These are phyloP conservation scores for Serinus canaria DNA, from an alignment of 2,113 vertebrate genomes.

Conservation along the genomic window DNA sequence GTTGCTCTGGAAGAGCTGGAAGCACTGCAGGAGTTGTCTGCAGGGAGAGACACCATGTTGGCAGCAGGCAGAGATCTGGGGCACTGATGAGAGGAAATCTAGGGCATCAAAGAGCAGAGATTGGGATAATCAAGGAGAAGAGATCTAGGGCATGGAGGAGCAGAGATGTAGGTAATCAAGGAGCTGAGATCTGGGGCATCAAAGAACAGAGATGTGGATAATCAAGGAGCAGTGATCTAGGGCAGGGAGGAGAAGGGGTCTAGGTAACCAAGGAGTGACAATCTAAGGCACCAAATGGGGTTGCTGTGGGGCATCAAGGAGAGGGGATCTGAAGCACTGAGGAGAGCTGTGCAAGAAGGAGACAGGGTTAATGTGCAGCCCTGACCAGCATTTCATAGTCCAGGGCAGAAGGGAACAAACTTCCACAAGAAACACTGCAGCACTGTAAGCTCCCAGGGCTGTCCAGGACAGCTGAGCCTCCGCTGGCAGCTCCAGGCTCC, in stretches of 20 bases:
- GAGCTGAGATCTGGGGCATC: not conserved
- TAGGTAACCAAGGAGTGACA: not conserved
- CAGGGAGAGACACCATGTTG: not conserved
- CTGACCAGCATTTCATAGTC: not conserved
- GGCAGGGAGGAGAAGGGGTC: not conserved
- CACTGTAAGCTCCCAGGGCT: accelerated
- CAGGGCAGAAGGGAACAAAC: not conserved
- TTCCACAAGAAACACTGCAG: not conserved
- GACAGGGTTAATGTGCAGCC: not conserved
- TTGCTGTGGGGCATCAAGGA: not conserved
- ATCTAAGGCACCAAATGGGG: not conserved
- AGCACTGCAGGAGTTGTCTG: not conserved
- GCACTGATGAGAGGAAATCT: slow-evolving; percentile 7
- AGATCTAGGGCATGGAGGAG: not conserved
- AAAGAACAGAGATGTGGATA: not conserved
- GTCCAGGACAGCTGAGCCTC: not conserved
- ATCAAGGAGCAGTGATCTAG: not conserved
- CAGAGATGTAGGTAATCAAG: slow-evolving; percentile 19
- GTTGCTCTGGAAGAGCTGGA: not conserved
- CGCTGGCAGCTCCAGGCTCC: not conserved
- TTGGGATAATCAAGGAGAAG: not conserved
- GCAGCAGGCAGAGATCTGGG: slow-evolving; percentile 5
- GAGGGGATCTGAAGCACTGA: not conserved
- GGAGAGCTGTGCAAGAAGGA: not conserved
- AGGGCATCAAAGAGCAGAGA: slow-evolving; percentile 22